Conservation (phyloP, 64 coral and sea anemone species). For the Porites australiensis region DNA sequence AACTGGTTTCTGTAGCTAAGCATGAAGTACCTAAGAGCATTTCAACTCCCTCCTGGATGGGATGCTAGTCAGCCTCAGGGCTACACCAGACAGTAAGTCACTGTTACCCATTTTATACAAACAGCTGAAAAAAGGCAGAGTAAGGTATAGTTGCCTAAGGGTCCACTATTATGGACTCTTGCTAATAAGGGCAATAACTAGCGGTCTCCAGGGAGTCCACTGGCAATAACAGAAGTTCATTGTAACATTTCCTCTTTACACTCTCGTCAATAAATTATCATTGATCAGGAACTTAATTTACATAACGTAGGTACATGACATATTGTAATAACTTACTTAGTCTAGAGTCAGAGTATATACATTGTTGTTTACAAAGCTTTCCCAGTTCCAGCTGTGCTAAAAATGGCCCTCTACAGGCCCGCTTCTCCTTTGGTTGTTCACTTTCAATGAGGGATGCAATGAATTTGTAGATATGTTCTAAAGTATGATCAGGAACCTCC, state of each 20-base stretch:
- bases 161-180: no score
- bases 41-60: no score
- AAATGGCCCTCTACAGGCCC: constrained; percentile 85
- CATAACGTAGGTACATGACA: not conserved
- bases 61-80: not conserved
- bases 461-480: constrained; percentile 67
- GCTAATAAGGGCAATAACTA: no score
- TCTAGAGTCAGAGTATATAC: constrained; percentile 60
- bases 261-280: not conserved
- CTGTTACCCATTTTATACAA: no score
- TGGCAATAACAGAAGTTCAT: no score
- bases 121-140: no score
- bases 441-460: constrained; percentile 68
- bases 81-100: not conserved
- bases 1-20: no score
- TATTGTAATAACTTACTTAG: constrained; percentile 42
- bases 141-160: no score
- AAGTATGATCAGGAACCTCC: constrained; percentile 70
- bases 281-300: not conserved
- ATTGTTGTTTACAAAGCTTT: constrained; percentile 60
- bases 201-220: no score
- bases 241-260: no score
- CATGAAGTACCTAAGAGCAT: no score
- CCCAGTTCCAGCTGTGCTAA: constrained; percentile 86
- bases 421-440: constrained; percentile 85